These are phyloP conservation scores for Aphidius gifuensis DNA, from an alignment of 1,140 invertebrate species.

Conservation along the genomic window DNA sequence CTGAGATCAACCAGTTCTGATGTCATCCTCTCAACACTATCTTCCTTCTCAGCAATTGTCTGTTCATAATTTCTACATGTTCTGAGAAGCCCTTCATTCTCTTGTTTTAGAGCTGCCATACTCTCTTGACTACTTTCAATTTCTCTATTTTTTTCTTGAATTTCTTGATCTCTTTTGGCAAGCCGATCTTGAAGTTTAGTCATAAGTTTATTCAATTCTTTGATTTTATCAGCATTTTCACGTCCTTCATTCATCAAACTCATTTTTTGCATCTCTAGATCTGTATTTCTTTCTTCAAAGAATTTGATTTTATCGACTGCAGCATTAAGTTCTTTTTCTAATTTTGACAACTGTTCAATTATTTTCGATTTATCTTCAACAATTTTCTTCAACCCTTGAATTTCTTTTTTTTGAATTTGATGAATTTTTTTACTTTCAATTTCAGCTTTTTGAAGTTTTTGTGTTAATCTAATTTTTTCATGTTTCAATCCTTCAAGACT, in stretches of 20 bases:
- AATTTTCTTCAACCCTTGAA: constrained; percentile 39
- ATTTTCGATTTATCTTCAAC: constrained; percentile 35
- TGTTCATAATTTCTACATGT: constrained; percentile 36
- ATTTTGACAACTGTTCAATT: constrained; percentile 27
- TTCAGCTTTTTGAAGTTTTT: constrained; percentile 31
- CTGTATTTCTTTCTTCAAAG: constrained; percentile 33
- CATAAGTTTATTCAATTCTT: constrained; percentile 2
- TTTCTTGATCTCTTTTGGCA: constrained; percentile 27
- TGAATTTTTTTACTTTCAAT: constrained; percentile 25
- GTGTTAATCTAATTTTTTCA: constrained; percentile 41
- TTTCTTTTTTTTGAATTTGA: constrained; percentile 34
- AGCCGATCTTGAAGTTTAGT: constrained; percentile 2
- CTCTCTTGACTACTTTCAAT: constrained; percentile 32
- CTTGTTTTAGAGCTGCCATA: constrained; percentile 39
- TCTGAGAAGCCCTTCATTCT: constrained; percentile 36
- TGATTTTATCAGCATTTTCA: constrained; percentile 31
- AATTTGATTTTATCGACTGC: constrained; percentile 31
- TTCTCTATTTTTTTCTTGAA: constrained; percentile 37
- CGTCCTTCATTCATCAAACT: constrained; percentile 34
- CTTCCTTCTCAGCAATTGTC: constrained; percentile 40
- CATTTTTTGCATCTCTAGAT: constrained; percentile 27
- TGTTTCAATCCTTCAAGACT: constrained; percentile 48
- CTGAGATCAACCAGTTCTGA: constrained; percentile 40
- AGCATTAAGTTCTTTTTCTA: constrained; percentile 34
- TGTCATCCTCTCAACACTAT: constrained; percentile 33